Evolutionary conservation across 2,797 vertebrate species (phyloP), one percentile per base, ranked within the genome.

Genomic region (Cetoscarus ocellatus): DNA sequence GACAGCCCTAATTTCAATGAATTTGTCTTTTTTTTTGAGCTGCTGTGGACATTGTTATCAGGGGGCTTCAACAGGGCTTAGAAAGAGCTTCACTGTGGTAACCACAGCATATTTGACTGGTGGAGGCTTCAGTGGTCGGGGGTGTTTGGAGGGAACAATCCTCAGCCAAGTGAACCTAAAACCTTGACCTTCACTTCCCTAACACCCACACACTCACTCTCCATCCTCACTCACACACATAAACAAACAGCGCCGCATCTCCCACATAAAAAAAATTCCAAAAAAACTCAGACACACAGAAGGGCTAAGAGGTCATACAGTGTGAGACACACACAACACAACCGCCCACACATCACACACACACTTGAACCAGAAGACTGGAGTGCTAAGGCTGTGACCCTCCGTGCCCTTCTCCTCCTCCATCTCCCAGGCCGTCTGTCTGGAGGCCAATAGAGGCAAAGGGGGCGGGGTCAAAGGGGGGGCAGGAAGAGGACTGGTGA

Each of bases 401-500:
- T 56, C 45, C 15, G 39, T 43, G 12, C 72, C 70, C 53, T 52
- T 57, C 51, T 51, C 77, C 60, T 68, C 74, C 68, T 72, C 68
- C 78, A 61, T 73, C 81, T 83, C 75, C 76, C 75, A 61, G 67
- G 89, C 86, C 79, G 88, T 90, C 90, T 78, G 89, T 91, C 88
- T 87, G 67, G 77, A 80, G 73, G 79, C 79, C 39, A 54, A 88
- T 69, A 75, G 74, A 86, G 56, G 71, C 67, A 61, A 65, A 71
- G 44, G 65, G 68, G 82, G 52, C 14, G 51, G 56, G 67, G 55
- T 72, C 53, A 39, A 27, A 13, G 60, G 59, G 27, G 77, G 73
- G 67, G 84, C 90, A 92, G 90, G 92, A 93, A 91, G 84, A 86
- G 79, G 77, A 77, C 80, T 87, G 80, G 73, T 86, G 91, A 93